Conservation (phyloP, 2,797 vertebrate species). For the Simalia tracyae region DNA sequence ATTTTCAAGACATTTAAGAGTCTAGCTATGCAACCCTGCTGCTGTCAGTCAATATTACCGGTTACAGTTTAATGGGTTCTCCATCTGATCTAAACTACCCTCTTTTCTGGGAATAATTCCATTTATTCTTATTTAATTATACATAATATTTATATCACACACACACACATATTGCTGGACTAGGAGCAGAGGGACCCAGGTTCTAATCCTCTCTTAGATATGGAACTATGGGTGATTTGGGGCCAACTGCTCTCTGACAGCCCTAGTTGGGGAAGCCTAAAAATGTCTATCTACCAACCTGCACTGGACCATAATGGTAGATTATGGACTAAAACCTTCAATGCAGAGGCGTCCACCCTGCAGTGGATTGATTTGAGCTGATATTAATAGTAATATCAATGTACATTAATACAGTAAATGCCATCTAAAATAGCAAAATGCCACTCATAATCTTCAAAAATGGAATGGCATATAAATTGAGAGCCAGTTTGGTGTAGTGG, state of each 20-base stretch:
- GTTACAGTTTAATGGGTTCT: not conserved
- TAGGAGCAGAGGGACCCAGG: not conserved
- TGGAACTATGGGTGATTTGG: not conserved
- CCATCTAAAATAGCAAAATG: not conserved
- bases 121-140: not conserved
- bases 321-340: not conserved
- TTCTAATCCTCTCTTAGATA: not conserved
- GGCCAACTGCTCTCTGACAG: not conserved
- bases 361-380: not conserved
- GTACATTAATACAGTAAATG: not conserved
- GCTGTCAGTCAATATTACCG: not conserved
- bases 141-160: not conserved
- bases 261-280: not conserved
- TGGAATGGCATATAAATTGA: not conserved
- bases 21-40: not conserved
- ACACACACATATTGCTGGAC: not conserved
- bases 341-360: not conserved
- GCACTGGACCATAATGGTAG: not conserved
- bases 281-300: not conserved
- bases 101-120: not conserved
- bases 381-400: not conserved
- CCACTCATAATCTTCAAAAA: not conserved
- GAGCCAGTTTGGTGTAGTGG: not conserved
- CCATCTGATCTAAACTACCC: not conserved
- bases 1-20: not conserved